A percentile compares a stretch with the other conserved stretches of the same genome.
These are phyloP conservation scores for Lipotes vexillifer DNA, from an alignment of 2,113 vertebrate species.

Conservation along the genomic window DNA sequence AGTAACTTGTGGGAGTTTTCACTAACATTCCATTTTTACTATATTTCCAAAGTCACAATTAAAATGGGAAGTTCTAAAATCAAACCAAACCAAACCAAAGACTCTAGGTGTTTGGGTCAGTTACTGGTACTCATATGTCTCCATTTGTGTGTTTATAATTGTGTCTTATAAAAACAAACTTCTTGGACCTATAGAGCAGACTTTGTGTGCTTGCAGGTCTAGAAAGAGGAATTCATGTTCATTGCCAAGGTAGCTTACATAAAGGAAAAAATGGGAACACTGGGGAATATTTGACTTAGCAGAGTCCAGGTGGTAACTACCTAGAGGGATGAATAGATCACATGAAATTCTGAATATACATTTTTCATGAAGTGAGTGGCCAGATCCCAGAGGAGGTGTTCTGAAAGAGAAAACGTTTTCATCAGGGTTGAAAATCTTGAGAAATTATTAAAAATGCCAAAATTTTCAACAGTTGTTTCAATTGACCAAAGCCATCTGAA, in stretches of 20 bases:
- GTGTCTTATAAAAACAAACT: background rate
- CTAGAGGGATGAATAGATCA: slow-evolving; percentile 53
- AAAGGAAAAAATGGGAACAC: slow-evolving; percentile 25
- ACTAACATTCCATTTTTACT: background rate
- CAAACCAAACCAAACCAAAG: background rate
- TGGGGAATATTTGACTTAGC: slow-evolving; percentile 58
- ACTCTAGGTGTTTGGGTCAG: background rate
- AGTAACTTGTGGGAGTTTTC: background rate
- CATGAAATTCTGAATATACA: slow-evolving; percentile 38
- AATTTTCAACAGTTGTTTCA: slow-evolving; percentile 64
- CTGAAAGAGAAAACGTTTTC: slow-evolving; percentile 66
- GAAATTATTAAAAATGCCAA: slow-evolving; percentile 64
- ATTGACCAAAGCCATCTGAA: slow-evolving; percentile 60
- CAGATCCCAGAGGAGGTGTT: slow-evolving; percentile 40
- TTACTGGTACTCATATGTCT: background rate
- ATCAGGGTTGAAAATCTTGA: slow-evolving; percentile 72
- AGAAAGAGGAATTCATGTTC: slow-evolving; percentile 32
- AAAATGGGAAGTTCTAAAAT: background rate
- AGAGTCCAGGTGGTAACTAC: slow-evolving; percentile 61
- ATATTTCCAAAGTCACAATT: background rate
- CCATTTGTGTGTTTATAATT: background rate
- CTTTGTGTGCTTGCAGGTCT: background rate
- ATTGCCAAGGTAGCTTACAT: background rate
- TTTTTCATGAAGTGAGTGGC: slow-evolving; percentile 66
- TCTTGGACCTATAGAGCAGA: background rate